Conservation (phyloP, 2,888 invertebrate genomes). For the Synanthedon myopaeformis region DNA sequence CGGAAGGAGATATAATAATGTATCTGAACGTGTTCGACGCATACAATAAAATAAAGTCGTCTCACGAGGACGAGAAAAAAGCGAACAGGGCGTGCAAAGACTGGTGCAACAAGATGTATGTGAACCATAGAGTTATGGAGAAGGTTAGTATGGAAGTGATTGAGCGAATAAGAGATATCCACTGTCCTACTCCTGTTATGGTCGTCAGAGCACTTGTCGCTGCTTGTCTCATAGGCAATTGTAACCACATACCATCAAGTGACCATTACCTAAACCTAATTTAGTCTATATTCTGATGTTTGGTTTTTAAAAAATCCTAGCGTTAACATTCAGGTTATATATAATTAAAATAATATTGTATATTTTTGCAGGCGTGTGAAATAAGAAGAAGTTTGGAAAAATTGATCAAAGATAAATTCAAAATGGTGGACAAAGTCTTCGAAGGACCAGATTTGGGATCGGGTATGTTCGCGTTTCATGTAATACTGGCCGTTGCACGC, state of each 20-base stretch:
- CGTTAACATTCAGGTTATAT: too few species aligned
- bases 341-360: neutral
- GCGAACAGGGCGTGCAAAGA: slow-evolving; percentile 64
- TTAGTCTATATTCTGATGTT: too few species aligned
- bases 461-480: slow-evolving; percentile 20
- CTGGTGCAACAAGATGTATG: slow-evolving; percentile 86
- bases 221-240: too few species aligned
- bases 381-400: slow-evolving; percentile 50
- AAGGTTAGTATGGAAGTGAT: slow-evolving; percentile 65
- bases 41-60: slow-evolving; percentile 55
- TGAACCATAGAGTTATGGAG: slow-evolving; percentile 88
- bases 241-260: neutral
- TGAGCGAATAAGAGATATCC: too few species aligned
- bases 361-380: slow-evolving; percentile 40
- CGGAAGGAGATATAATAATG: slow-evolving; percentile 93
- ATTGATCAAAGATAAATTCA: slow-evolving; percentile 43
- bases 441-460: slow-evolving; percentile 45
- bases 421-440: slow-evolving; percentile 32
- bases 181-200: too few species aligned
- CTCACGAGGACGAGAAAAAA: slow-evolving; percentile 27
- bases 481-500: too few species aligned
- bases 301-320: too few species aligned
- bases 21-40: slow-evolving; percentile 84
- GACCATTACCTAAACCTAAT: too few species aligned
- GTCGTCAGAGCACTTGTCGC: too few species aligned